Evolutionary conservation across 2,113 vertebrate species (phyloP), one percentile per base, ranked within the genome.

Genomic region (Benitochromis conjunctus): DNA sequence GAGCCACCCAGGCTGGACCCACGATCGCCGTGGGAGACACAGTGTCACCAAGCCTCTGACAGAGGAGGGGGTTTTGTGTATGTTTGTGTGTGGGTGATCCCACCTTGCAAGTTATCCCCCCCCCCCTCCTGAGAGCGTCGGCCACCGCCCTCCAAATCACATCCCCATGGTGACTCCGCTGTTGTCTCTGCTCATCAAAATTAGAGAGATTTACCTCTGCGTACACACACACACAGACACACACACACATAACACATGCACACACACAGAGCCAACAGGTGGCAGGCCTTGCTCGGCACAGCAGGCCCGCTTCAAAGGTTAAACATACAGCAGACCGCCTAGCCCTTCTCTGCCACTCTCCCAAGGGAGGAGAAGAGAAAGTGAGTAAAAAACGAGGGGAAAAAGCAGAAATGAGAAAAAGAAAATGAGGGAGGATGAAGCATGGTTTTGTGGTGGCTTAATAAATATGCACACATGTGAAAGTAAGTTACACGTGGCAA

Each of bases 1-100:
- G 95, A 96, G 95, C 94, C 95, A 96, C 95, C 94, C 94, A 92
- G 95, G 92, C 95, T 94, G 92, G 95, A 92, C 92, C 93, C 93
- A 92, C 86, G 86, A 92, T 94, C 92, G 84, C 94, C 90, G 58
- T 91, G 89, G 94, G 94, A 95, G 95, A 96, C 95, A 94, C 89
- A 81, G 93, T 95, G 95, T 96, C 95, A 96, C 95, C 95, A 92
- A 93, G 86, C 88, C 89, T 86, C 88, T 82, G 86, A 88, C 76
- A 91, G 91, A 90, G 92, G 94, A 92, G 92, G 95, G 94, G 94
- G 90, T 80, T 89, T 64, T 86, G 88, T 79, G 85, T 92, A 60
- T 87, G 91, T 91, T 86, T 92, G 79, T 94, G 85, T 92, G 87
- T 76, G 79, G 87, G 85, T 88, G 89, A 94, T 91, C 89, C 93